Base-by-base conservation (phyloP, 2,888 invertebrate genomes). In the Magallana nippona region DNA sequence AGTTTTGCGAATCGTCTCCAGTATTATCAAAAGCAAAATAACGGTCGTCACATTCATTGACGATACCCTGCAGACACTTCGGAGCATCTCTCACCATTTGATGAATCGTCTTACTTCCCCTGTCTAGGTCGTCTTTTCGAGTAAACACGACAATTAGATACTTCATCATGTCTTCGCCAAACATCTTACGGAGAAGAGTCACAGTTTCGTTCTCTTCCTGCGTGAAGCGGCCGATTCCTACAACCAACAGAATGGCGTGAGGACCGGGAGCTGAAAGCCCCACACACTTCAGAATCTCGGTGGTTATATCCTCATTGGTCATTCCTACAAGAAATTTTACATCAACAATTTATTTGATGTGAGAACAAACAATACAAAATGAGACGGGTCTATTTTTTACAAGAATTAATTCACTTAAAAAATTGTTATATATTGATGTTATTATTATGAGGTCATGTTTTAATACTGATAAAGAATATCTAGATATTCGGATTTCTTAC, bases 81-180 rank as follows among this genome's bases (percentile, higher is more conserved):
- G 86, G 86, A 79, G 83, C 84, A 55, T 78, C 62, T 55, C 58
- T 78, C 1, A 79, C 17, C 3, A 84, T 55, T 55, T 86, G 78
- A 44, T 63, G 44, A 57, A 71, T 55, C n/a, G 77, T 60, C 63
- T 84, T 79, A 19, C 55, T n/a, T 10, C 62, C 78, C 11, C 55
- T n/a, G 78, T 84, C 83, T 22, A 86, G 78, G 19, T 86, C 84
- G 62, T 85, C 87, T 58, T 84, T 84, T 55, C 87, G 57, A 3
- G 86, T 86, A 71, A 86, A 86, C 56, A 86, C 58, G 0, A 86
- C 80, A 56, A 86, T 85, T 19, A 85, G 22, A 62, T 86, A 85
- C 56, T 79, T 83, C 13, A 63, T 80, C 82, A 86, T 86, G 78
- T 82, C 82, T 57, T 83, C 81, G 15, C 84, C 86, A 58, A 86